phyloP scores from a whole-genome alignment of 2,113 vertebrate genomes.

The Girardinichthys multiradiatus region DNA sequence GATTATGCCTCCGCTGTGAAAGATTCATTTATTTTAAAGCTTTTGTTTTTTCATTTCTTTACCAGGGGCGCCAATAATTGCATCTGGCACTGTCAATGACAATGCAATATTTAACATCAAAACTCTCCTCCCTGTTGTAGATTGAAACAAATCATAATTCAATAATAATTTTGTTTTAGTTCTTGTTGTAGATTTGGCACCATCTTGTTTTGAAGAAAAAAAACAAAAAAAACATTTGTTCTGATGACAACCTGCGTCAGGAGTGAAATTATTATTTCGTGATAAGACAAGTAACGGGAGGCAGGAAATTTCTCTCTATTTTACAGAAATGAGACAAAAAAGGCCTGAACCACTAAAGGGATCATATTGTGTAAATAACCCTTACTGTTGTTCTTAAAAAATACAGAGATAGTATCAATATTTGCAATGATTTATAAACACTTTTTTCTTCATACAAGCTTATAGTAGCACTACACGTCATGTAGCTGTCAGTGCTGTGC shows the following conservation, averaged over 20 bases:
- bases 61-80: neutral
- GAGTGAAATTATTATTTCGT: slow-evolving; percentile 24
- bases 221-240: too few relatives aligned
- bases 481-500: slow-evolving; percentile 75
- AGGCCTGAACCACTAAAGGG: slow-evolving; percentile 66
- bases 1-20: neutral
- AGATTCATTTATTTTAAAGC: neutral
- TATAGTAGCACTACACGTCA: slow-evolving; percentile 73
- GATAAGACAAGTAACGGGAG: slow-evolving; percentile 64
- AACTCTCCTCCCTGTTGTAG: slow-evolving; percentile 69
- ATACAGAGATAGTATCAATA: slow-evolving; percentile 71
- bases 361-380: slow-evolving; percentile 70
- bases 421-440: slow-evolving; percentile 77
- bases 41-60: neutral
- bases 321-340: slow-evolving; percentile 46
- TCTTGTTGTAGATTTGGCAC: slow-evolving; percentile 73
- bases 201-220: slow-evolving; percentile 29
- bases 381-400: slow-evolving; percentile 65
- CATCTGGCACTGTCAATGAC: slow-evolving; percentile 38
- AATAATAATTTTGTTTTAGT: slow-evolving; percentile 66
- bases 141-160: slow-evolving; percentile 78
- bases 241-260: slow-evolving; percentile 8
- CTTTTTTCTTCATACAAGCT: slow-evolving; percentile 71
- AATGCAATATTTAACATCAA: slow-evolving; percentile 71
- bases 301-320: slow-evolving; percentile 37